Evolutionary conservation across 2,113 vertebrate genomes (phyloP).

Genomic region (Rhinolophus ferrumequinum): DNA sequence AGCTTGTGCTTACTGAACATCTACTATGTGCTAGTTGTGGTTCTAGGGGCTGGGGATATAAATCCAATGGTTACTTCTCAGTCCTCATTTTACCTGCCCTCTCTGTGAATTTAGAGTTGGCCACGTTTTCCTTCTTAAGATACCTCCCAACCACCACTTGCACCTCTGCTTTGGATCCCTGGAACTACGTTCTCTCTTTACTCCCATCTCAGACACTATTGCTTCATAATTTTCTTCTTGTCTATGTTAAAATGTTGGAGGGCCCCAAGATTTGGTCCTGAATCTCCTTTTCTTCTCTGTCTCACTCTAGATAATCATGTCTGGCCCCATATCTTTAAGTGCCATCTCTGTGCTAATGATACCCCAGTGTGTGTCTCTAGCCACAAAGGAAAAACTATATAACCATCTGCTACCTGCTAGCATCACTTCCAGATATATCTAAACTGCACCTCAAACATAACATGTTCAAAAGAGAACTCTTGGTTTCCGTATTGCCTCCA

Average conservation of each 20-base stretch:
- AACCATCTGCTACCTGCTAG: background rate
- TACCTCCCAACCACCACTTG: fast-evolving
- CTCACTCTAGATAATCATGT: background rate
- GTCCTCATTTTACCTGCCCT: background rate
- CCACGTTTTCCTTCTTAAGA: background rate
- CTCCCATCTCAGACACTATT: background rate
- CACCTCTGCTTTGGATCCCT: background rate
- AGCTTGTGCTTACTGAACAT: background rate
- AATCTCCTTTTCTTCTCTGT: background rate
- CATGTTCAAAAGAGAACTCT: background rate
- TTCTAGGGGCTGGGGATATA: background rate
- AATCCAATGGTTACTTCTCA: background rate
- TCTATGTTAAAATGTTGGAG: background rate
- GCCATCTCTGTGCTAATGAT: background rate
- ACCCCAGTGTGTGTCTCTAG: background rate
- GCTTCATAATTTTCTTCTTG: background rate
- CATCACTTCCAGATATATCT: background rate
- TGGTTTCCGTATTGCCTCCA: background rate
- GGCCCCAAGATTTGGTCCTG: background rate
- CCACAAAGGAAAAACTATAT: background rate
- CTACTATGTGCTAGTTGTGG: background rate
- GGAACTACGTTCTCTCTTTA: background rate
- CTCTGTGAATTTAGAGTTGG: background rate
- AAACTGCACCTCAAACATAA: background rate
- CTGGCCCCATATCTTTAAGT: background rate